phyloP scores from a whole-genome alignment of 2,797 vertebrate genomes.

The Pachyuromys duprasi region DNA sequence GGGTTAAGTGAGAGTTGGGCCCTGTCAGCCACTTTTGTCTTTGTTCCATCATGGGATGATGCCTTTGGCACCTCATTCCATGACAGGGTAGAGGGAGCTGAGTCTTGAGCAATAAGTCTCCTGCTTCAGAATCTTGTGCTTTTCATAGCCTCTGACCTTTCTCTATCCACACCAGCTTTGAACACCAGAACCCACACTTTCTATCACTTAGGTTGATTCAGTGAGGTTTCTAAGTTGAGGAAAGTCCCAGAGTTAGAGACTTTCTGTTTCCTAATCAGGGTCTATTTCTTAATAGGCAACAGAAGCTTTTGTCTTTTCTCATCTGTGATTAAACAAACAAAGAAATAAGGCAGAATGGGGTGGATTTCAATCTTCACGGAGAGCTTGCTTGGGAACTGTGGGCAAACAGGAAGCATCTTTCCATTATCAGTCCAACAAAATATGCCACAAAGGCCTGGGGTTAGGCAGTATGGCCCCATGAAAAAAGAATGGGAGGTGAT shows the following conservation, averaged over 20 bases:
- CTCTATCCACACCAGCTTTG: accelerated
- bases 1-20: background rate
- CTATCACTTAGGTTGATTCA: background rate
- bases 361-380: background rate
- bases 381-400: background rate
- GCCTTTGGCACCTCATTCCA: background rate
- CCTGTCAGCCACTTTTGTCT: background rate
- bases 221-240: background rate
- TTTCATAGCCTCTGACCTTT: background rate
- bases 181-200: background rate
- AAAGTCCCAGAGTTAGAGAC: background rate
- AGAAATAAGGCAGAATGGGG: background rate
- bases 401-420: background rate
- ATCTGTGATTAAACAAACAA: background rate
- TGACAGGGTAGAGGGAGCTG: background rate
- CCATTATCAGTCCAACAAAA: background rate
- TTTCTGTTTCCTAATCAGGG: background rate
- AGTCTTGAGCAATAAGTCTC: background rate
- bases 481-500: background rate
- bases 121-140: background rate
- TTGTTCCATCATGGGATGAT: background rate
- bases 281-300: background rate
- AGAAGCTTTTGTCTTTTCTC: background rate
- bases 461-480: background rate
- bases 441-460: background rate